Conservation (phyloP, 2,113 vertebrate genomes). For the Zosterops borbonicus region DNA sequence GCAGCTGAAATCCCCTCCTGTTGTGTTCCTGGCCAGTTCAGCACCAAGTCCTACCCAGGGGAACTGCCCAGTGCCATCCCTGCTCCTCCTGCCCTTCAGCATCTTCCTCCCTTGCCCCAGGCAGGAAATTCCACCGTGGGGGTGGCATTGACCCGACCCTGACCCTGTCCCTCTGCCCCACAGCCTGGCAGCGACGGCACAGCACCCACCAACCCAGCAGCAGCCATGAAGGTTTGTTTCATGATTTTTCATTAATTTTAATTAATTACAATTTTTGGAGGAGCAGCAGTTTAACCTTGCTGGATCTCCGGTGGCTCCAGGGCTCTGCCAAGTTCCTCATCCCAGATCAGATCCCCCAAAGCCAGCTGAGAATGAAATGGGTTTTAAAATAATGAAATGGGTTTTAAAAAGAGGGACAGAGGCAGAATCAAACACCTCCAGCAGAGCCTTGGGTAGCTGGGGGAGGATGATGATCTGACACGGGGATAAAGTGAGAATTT, state of each 20-base stretch:
- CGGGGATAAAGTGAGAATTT: too few relatives aligned
- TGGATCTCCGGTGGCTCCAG: slow-evolving; percentile 64
- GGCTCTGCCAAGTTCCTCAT: slow-evolving; percentile 69
- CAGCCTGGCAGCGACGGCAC: background rate
- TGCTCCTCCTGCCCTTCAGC: background rate
- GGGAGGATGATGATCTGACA: too few relatives aligned
- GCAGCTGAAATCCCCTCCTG: background rate
- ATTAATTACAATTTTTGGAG: slow-evolving; percentile 46
- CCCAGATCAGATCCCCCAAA: slow-evolving; percentile 47
- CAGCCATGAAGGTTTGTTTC: slow-evolving; percentile 49
- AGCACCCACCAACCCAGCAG: background rate
- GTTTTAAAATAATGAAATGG: slow-evolving; percentile 33
- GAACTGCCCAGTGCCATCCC: background rate
- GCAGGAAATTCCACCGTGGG: background rate
- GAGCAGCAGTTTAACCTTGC: slow-evolving; percentile 33
- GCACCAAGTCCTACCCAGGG: background rate
- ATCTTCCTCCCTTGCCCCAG: background rate
- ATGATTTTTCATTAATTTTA: slow-evolving; percentile 76
- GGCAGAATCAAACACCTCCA: too few relatives aligned
- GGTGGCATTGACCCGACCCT: background rate
- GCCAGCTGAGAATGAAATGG: slow-evolving; percentile 61
- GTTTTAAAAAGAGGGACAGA: slow-evolving; percentile 54
- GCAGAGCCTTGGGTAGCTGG: too few relatives aligned
- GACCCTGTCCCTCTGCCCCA: background rate
- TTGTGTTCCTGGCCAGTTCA: background rate